These are phyloP conservation scores for Hydropsyche tenuis DNA, from an alignment of 1,140 invertebrate genomes.

Conservation along the genomic window DNA sequence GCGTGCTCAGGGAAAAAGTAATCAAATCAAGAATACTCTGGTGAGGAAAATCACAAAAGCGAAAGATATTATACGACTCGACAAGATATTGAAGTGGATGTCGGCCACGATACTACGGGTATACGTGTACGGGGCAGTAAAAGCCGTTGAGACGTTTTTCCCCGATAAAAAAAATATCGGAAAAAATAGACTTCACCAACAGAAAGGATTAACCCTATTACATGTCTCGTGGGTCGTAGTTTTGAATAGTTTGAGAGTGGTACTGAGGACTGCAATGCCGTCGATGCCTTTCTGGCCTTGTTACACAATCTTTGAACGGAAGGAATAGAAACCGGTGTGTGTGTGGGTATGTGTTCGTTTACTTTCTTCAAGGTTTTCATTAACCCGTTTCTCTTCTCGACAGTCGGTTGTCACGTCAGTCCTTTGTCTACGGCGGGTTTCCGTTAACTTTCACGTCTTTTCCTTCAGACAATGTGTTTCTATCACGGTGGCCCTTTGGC, in stretches of 20 bases:
- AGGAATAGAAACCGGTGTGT: too few species aligned
- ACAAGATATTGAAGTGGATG: slow-evolving; percentile 20
- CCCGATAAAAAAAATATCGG: too few species aligned
- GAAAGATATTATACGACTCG: slow-evolving; percentile 15
- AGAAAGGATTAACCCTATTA: not conserved
- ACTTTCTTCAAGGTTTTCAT: slow-evolving; percentile 1
- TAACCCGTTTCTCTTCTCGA: not conserved
- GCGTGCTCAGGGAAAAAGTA: slow-evolving; percentile 10
- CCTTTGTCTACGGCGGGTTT: not conserved
- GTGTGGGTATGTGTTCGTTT: too few species aligned
- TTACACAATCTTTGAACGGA: too few species aligned
- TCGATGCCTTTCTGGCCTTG: too few species aligned
- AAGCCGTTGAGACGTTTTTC: not conserved
- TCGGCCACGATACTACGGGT: not conserved
- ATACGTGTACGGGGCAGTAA: not conserved
- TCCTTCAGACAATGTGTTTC: not conserved
- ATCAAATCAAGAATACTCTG: slow-evolving; percentile 13
- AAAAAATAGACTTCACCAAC: too few species aligned
- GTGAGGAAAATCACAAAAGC: slow-evolving; percentile 18
- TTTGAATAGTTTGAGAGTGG: too few species aligned
- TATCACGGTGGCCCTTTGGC: not conserved
- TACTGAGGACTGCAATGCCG: too few species aligned
- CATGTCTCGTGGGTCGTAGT: too few species aligned
- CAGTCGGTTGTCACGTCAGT: not conserved
- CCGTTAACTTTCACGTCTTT: not conserved